A percentile compares a stretch with the other conserved stretches of the same genome.
phyloP scores from a whole-genome alignment of 2,797 vertebrate species.

The Pampus argenteus region DNA sequence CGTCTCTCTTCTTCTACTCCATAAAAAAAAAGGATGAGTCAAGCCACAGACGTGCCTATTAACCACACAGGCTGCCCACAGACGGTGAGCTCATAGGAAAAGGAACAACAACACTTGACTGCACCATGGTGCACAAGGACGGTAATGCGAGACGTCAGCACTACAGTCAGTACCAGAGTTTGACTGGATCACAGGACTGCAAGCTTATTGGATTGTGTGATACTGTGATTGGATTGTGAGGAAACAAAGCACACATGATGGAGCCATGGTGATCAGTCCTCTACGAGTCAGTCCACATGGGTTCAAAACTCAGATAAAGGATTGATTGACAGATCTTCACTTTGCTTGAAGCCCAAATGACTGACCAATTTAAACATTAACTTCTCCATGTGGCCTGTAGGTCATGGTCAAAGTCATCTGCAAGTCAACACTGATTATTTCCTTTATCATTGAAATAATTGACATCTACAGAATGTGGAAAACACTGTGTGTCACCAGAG shows the following conservation, averaged over 20 bases:
- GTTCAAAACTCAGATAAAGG: too few species aligned
- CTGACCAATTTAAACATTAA: not conserved
- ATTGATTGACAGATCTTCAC: not conserved
- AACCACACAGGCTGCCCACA: slow-evolving; percentile 38
- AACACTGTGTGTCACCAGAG: too few species aligned
- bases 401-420: too few species aligned
- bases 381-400: not conserved
- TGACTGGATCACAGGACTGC: slow-evolving; percentile 11
- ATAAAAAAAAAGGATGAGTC: slow-evolving; percentile 50
- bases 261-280: not conserved
- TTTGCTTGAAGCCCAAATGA: not conserved
- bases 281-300: not conserved
- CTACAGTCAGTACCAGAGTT: too few species aligned
- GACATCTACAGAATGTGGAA: too few species aligned
- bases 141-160: not conserved
- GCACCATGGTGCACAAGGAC: not conserved
- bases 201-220: not conserved
- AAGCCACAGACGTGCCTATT: slow-evolving; percentile 46
- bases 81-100: slow-evolving; percentile 61
- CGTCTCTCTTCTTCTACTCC: not conserved
- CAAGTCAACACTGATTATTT: too few species aligned
- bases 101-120: slow-evolving; percentile 9
- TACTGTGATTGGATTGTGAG: not conserved
- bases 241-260: slow-evolving; percentile 3
- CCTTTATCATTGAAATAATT: too few species aligned